These are phyloP conservation scores for Pelmatolapia mariae DNA, from an alignment of 2,113 vertebrate species.

Conservation along the genomic window DNA sequence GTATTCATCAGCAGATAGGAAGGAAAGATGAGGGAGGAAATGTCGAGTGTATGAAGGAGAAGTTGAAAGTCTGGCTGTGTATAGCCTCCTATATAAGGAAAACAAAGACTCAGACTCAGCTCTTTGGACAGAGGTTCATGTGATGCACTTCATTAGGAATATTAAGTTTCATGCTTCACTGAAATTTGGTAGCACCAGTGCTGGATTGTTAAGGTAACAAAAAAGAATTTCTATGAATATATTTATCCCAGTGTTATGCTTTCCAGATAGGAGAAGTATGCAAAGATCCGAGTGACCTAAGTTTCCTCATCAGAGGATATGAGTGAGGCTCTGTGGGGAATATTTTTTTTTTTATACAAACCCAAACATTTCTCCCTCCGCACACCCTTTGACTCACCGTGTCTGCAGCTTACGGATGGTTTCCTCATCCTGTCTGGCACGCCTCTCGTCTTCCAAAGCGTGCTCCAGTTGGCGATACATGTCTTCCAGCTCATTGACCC, in stretches of 20 bases:
- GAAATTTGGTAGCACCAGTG: not conserved
- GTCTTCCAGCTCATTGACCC: constrained; percentile 87
- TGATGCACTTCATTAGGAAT: not conserved
- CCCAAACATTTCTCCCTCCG: not conserved
- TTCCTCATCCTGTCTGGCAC: constrained; percentile 91
- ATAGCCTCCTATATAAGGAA: not conserved
- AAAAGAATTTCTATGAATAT: not conserved
- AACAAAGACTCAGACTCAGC: not conserved
- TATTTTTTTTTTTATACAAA: not conserved
- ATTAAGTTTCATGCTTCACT: not conserved
- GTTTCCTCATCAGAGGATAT: not conserved
- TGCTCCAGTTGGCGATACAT: constrained; percentile 90
- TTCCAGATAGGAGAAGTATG: not conserved
- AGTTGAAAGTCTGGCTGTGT: not conserved
- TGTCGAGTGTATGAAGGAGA: constrained; percentile 17
- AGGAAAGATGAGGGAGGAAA: constrained; percentile 48
- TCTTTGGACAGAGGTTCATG: not conserved
- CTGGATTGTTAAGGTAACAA: not conserved
- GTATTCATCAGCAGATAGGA: constrained; percentile 58
- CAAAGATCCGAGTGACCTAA: not conserved
- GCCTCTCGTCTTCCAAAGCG: constrained; percentile 87
- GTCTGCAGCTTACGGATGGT: constrained; percentile 86
- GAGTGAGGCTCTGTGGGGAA: not conserved
- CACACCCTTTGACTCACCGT: constrained; percentile 67
- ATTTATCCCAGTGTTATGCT: not conserved